A percentile compares a stretch with the other conserved stretches of the same genome.
Conservation (phyloP, 2,797 vertebrate species). For the Clarias platycephalus region DNA sequence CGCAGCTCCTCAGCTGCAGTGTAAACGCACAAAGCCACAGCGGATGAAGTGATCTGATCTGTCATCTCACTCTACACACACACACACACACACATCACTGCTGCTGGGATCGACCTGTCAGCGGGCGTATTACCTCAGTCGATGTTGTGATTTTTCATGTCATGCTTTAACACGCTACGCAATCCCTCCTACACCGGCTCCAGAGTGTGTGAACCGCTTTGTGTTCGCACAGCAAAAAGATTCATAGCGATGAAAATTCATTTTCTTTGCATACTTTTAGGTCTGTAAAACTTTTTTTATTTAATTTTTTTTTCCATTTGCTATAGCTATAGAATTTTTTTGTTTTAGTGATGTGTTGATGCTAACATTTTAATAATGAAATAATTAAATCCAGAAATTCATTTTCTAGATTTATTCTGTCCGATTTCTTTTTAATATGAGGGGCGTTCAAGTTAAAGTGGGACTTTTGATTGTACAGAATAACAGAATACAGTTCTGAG, state of each 20-base stretch:
- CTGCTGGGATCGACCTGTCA: constrained; percentile 46
- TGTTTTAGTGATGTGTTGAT: background rate
- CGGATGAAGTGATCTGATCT: background rate
- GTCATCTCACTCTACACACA: constrained; percentile 57
- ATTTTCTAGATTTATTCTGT: background rate
- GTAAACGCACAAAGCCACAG: background rate
- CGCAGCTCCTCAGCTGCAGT: constrained; percentile 44
- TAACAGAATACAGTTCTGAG: too few relatives aligned
- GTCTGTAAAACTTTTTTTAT: background rate
- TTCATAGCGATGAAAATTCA: background rate
- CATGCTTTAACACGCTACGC: constrained; percentile 13
- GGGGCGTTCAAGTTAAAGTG: too few relatives aligned
- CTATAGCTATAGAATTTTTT: background rate
- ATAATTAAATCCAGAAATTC: background rate
- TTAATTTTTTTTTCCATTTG: background rate
- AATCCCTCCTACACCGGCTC: constrained; percentile 6
- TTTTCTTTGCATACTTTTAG: background rate
- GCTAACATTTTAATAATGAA: background rate
- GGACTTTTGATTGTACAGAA: too few relatives aligned
- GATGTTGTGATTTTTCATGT: constrained; percentile 11
- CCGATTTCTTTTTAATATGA: background rate
- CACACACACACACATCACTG: constrained; percentile 29
- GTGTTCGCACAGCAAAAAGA: background rate
- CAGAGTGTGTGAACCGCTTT: constrained; percentile 24
- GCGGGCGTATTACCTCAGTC: background rate